Percentiles rank a stretch among this genome's conserved stretches.
Evolutionary conservation across 2,797 vertebrate species (phyloP).

Genomic region (Kryptopterus vitreolus): DNA sequence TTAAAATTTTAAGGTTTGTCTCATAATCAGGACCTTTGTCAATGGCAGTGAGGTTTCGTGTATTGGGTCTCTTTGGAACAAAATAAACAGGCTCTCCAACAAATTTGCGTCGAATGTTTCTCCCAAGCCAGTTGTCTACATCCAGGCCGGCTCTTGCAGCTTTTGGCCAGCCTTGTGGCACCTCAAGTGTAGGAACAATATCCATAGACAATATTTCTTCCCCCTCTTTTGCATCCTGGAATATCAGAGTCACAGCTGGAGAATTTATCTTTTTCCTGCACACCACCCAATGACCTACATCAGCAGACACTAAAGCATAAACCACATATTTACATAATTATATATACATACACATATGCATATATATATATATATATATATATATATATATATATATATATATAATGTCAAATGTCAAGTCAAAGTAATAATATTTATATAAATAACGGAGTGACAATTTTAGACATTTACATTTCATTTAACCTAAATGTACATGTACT

Average conservation of each 20-base stretch:
- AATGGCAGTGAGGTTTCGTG: conserved; percentile 54
- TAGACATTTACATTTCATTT: too few relatives aligned
- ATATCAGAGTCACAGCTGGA: conserved; percentile 82
- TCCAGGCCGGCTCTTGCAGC: conserved; percentile 64
- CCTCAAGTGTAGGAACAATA: conserved; percentile 78
- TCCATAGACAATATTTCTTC: conserved; percentile 77
- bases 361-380: too few relatives aligned
- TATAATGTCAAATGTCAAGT: too few relatives aligned
- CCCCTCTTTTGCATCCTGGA: conserved; percentile 56
- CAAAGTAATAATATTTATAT: too few relatives aligned
- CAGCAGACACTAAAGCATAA: conserved; percentile 42
- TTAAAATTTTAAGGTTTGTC: too few relatives aligned
- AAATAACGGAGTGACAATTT: too few relatives aligned
- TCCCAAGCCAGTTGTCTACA: conserved; percentile 78
- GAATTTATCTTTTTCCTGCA: conserved; percentile 64
- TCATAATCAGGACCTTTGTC: conserved; percentile 56
- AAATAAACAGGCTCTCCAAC: conserved; percentile 66
- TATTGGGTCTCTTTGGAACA: conserved; percentile 78
- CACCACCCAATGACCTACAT: conserved; percentile 56
- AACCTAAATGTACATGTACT: too few relatives aligned
- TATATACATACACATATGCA: too few relatives aligned
- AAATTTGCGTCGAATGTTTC: conserved; percentile 61
- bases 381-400: too few relatives aligned
- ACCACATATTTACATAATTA: neutral
- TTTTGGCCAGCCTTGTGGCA: conserved; percentile 69